Conservation (phyloP, 2,797 vertebrate genomes). For the Spea hammondii region DNA sequence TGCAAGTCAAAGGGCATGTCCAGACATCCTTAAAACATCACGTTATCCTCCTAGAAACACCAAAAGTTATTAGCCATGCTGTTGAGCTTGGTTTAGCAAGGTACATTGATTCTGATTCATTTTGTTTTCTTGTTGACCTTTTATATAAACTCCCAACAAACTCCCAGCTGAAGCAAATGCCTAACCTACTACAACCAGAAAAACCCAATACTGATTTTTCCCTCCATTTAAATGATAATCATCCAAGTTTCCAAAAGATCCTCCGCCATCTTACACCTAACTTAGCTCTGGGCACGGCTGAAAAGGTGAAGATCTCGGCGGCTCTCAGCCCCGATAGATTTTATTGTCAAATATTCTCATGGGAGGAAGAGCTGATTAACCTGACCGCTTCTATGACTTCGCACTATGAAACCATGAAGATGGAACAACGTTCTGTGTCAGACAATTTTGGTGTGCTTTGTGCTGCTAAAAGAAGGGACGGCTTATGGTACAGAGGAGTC, state of each 20-base stretch:
- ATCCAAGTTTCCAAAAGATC: conserved; percentile 66
- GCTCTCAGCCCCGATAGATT: conserved; percentile 76
- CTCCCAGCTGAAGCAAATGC: conserved; percentile 65
- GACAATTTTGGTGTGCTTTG: conserved; percentile 82
- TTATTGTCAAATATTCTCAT: conserved; percentile 78
- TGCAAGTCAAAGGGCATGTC: conserved; percentile 73
- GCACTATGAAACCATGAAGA: conserved; percentile 65
- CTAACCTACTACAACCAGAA: conserved; percentile 72
- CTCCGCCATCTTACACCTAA: conserved; percentile 67
- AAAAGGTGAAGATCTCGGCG: conserved; percentile 74
- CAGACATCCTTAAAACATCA: conserved; percentile 76
- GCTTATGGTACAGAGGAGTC: conserved; percentile 85
- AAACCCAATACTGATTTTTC: conserved; percentile 59
- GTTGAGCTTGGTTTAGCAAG: conserved; percentile 76
- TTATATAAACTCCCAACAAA: conserved; percentile 69
- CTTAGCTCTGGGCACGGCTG: conserved; percentile 69
- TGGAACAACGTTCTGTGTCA: conserved; percentile 52
- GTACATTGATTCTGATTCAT: conserved; percentile 79
- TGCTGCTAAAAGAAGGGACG: conserved; percentile 79
- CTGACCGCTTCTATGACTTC: conserved; percentile 72
- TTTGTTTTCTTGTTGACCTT: conserved; percentile 79
- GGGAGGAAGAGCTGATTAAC: conserved; percentile 70
- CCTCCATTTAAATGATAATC: conserved; percentile 58
- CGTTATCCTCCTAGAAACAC: conserved; percentile 79
- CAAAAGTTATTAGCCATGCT: conserved; percentile 75